Base-by-base conservation (phyloP, 2,113 vertebrate genomes). In the Leptodactylus fuscus region DNA sequence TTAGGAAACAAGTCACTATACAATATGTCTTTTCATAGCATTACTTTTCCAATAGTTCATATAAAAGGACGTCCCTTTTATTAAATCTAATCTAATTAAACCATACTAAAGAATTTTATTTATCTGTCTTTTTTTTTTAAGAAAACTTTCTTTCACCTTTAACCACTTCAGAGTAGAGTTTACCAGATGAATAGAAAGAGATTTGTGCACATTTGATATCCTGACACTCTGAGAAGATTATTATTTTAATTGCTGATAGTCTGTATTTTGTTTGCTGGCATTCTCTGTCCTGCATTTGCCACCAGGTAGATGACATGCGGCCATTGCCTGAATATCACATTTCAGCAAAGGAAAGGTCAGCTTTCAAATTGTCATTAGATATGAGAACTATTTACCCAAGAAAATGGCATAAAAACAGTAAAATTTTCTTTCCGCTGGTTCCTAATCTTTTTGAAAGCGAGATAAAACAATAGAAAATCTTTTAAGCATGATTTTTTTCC, bases 201-300 rank as follows among this genome's bases (percentile, higher is more conserved):
- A 78, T 13, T 90, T 84, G 86, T 90, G 87, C 90, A 92, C 92
- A 93, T 88, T 87, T 87, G 92, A 89, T 90, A 88, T 27, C 83
- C 88, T 91, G 90, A 91, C 90, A 32, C 22, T 82, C 86, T 90
- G 89, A 90, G 88, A 90, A 89, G 91, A 93, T 93, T 92, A 89
- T 88, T 90, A 90, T 94, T 93, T 91, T 92, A 94, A 93, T 92
- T 83, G 86, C 87, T 85, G 13, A 87, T 87, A 83, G 82, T 77
- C 89, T 89, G 89, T 85, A 89, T 90, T 76, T 91, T 90, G 44
- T 69, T 69, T 69, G 81, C 34, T 87, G 83, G 79, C 90, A 88
- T 69, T 88, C 73, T 62, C 49, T 88, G 36, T 11, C 73, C 77
- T 76, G 24, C 79, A 77, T 74, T 91, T 87, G 87, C 90, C 89